Percentiles rank a stretch among this genome's conserved stretches.
These are phyloP conservation scores for Siphlonurus alternatus DNA, from an alignment of 2,888 invertebrate genomes.

Conservation along the genomic window DNA sequence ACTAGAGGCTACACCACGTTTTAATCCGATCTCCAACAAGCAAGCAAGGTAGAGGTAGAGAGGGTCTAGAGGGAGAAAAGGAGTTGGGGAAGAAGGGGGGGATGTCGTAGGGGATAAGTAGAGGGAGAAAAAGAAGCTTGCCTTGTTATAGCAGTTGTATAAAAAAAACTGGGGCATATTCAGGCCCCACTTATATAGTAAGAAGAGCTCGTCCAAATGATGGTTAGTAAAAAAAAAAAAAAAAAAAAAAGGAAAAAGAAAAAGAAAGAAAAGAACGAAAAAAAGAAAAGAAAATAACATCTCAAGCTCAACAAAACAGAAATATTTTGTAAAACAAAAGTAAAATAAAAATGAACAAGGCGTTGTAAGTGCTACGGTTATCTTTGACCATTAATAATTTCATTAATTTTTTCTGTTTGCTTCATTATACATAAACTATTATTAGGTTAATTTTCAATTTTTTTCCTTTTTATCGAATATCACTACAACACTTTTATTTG, in stretches of 20 bases:
- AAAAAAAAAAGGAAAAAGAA: neutral
- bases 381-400: no score
- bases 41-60: neutral
- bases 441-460: no score
- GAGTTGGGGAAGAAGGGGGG: neutral
- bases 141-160: neutral
- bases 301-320: no score
- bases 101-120: neutral
- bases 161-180: neutral
- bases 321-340: no score
- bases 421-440: no score
- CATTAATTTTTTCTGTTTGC: no score
- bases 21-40: neutral
- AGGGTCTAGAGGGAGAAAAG: neutral
- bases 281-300: no score
- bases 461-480: no score
- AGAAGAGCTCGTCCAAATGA: neutral
- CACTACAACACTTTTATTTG: no score
- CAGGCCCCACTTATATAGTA: neutral
- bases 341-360: no score
- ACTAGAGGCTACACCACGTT: no score
- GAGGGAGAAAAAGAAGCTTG: neutral
- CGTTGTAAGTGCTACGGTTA: no score
- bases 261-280: neutral
- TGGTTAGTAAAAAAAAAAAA: neutral